phyloP scores from a whole-genome alignment of 2,797 vertebrate genomes.

The Bovichtus variegatus region DNA sequence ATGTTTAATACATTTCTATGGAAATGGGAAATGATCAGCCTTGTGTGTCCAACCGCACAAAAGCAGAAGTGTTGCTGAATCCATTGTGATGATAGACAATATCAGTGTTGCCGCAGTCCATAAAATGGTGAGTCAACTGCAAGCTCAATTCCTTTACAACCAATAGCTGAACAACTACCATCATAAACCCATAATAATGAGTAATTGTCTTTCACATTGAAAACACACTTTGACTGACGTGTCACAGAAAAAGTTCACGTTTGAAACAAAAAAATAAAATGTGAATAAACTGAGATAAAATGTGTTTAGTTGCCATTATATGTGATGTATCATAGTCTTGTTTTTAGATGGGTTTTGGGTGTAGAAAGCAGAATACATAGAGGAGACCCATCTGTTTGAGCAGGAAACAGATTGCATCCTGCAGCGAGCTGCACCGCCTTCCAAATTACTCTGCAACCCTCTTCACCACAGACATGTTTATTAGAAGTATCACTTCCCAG shows the following conservation, averaged over 20 bases:
- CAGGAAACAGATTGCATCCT: conserved; percentile 89
- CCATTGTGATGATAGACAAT: conserved; percentile 18
- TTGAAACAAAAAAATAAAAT: conserved; percentile 5
- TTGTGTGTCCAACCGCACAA: conserved; percentile 13
- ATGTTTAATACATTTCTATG: conserved; percentile 15
- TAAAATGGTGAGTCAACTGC: conserved; percentile 12
- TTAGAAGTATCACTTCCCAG: conserved; percentile 57
- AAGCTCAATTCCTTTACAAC: neutral
- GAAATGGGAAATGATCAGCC: neutral
- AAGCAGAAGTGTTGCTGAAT: neutral
- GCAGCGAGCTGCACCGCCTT: conserved; percentile 75
- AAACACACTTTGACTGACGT: neutral
- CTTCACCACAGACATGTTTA: conserved; percentile 60
- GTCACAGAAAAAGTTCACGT: neutral
- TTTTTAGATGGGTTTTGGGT: conserved; percentile 60
- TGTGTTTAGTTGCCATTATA: neutral
- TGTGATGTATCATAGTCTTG: conserved; percentile 22
- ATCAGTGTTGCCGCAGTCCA: conserved; percentile 10
- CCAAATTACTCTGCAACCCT: conserved; percentile 70
- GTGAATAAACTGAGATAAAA: conserved; percentile 22
- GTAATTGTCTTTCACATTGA: neutral
- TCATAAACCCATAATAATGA: neutral
- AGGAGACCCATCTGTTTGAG: conserved; percentile 82
- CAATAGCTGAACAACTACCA: neutral
- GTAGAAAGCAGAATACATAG: conserved; percentile 61